phyloP scores from a whole-genome alignment of 2,888 invertebrate species.

The Actias luna region DNA sequence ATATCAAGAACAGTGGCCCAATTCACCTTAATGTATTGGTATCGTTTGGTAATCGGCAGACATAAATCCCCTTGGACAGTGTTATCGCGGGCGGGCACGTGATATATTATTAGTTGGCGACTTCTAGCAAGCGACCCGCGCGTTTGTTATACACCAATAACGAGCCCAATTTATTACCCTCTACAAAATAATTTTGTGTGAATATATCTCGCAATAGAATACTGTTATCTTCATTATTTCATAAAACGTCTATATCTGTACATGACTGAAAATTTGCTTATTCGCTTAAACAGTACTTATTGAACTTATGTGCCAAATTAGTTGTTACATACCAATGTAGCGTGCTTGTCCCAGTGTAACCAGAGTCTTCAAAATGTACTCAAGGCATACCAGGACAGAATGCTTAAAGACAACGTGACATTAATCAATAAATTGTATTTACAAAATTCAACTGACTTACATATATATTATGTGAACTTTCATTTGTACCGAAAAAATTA shows the following conservation, averaged over 20 bases:
- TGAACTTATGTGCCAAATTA: no score
- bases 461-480: no score
- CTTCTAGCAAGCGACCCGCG: constrained; percentile 35
- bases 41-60: constrained; percentile 53
- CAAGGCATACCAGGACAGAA: no score
- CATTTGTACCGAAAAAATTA: no score
- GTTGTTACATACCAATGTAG: no score
- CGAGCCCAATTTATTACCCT: constrained; percentile 62
- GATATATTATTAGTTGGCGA: constrained; percentile 66
- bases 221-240: background rate
- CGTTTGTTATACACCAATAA: constrained; percentile 65
- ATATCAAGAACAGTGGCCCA: constrained; percentile 23
- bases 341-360: no score
- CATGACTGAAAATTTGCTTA: no score
- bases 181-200: constrained; percentile 20
- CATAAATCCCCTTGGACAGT: constrained; percentile 57
- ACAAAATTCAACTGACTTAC: no score
- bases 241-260: background rate
- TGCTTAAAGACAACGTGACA: no score
- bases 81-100: constrained; percentile 49
- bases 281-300: no score
- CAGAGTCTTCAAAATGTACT: no score
- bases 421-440: no score
- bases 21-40: constrained; percentile 37
- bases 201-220: constrained; percentile 1